Evolutionary conservation across 2,888 invertebrate species (phyloP), one percentile per base, ranked within the genome.

Genomic region (Adineta ricciae): DNA sequence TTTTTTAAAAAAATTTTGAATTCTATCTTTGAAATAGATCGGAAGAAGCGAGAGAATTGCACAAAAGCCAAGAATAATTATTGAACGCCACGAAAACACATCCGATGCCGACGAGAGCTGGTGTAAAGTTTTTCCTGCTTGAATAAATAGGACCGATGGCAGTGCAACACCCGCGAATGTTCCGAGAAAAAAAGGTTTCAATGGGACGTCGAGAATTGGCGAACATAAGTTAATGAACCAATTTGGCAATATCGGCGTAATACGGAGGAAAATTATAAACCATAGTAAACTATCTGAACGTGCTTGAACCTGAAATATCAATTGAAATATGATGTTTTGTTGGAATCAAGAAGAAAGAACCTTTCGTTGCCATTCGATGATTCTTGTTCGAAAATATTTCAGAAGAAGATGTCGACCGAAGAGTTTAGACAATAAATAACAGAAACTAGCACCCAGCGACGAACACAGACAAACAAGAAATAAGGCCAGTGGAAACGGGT

Each of bases 141-240:
- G 96, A 88, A 99, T 97, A 21, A 97, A 97, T 46, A 99, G 94
- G 90, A 99, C 95, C 0, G 97, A 97, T 8, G 98, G 98, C 83
- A 98, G 97, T 27, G 89, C 90, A 16, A 91, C 91, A 86, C 91
- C 95, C 87, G 98, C 92, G 91, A 99, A 97, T 86, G 99, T 99
- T 87, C 99, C 99, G 86, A 96, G 89, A 87, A 95, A 95, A 91
- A 99, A 99, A 86, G 96, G 95, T 87, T 93, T 89, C 86, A 98
- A 91, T 1, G 97, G 97, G 56, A 99, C 97, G 88, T 96, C 96
- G 88, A 99, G 94, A 56, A 99, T 95, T 72, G 99, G 99, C 87
- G 97, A 95, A 0, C 95, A 94, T 89, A 99, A 93, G 91, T 97
- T 97, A 87, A 97, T 97, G 90, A 99, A 97, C 99, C 99, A 99